These are phyloP conservation scores for Tauraco erythrolophus DNA, from an alignment of 2,113 vertebrate species.

Conservation along the genomic window DNA sequence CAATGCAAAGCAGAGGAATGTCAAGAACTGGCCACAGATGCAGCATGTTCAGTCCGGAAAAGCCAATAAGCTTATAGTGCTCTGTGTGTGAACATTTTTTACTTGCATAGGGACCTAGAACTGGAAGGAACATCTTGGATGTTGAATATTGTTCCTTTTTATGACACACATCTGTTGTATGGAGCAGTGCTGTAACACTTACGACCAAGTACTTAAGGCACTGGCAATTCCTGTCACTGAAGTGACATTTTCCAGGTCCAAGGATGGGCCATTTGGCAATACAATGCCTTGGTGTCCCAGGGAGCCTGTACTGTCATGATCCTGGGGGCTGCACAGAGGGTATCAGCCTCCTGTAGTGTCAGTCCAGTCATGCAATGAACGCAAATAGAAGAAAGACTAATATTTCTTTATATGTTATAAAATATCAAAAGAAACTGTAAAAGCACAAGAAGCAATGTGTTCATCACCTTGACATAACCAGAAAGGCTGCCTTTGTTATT, in stretches of 20 bases:
- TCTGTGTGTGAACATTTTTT: background rate
- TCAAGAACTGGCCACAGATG: background rate
- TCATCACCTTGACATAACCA: background rate
- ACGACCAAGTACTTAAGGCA: background rate
- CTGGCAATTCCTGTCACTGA: background rate
- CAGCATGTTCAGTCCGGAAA: background rate
- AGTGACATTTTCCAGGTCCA: background rate
- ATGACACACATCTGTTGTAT: background rate
- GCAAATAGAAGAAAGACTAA: background rate
- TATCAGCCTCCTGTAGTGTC: background rate
- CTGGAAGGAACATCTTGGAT: background rate
- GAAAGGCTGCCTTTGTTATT: background rate
- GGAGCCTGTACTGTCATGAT: accelerated
- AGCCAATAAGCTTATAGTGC: background rate
- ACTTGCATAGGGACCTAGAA: background rate
- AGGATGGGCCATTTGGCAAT: background rate
- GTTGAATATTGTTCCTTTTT: background rate
- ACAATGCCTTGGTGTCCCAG: background rate
- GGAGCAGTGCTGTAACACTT: background rate
- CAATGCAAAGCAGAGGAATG: background rate
- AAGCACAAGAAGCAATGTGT: background rate
- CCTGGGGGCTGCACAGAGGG: background rate
- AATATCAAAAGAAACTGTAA: background rate
- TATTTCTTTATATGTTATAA: background rate
- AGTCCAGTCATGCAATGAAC: accelerated